Base-by-base conservation (phyloP, 2,888 invertebrate species). In the Pherbina coryleti region DNA sequence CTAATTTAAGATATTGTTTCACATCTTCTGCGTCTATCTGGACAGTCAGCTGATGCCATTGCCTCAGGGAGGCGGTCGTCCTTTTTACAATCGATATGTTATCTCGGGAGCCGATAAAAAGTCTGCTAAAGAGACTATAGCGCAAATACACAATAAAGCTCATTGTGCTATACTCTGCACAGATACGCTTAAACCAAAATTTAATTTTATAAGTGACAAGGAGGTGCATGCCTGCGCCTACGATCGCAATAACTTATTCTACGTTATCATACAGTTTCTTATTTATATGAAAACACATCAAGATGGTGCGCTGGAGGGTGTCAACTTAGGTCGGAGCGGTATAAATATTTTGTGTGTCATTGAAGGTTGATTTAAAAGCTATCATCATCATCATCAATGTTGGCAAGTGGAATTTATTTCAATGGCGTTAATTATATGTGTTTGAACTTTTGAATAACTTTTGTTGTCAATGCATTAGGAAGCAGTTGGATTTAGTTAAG, bases 231-330 rank as follows among this genome's bases (percentile, higher is more conserved):
- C 94, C 87, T 91, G 95, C 85, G 92, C 93, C 76, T 93, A 93
- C 90, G 97, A 97, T 73, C 93, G 97, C 85, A 96, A 96, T 91
- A 97, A 97, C 91, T 90, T 97, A 85, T 95, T 97, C 88, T 96
- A 97, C 89, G 93, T 96, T 72, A 92, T 97, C 80, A 91, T 97
- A 84, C 92, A 97, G 85, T 95, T 97, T 88, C 88, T 97, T 57
- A 93, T 94, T 85, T 92, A 93, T 84, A 93, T 96, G 81, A 94
- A 94, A 83, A 92, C 91, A 81, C 92, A 93, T 83, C 93, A 95
- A 84, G 92, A 93, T 82, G 95, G 95, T 22, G 93, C 94, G 91
- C 89, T 96, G 60, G 95, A 95, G 86, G 92, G 94, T 85, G 94
- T 95, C 67, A 93, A 95, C 89, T 90, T 96, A 69, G 95, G 95